Evolutionary conservation across 2,888 invertebrate species (phyloP), one percentile per base, ranked within the genome.

Genomic region (Acanthosepion lycidas): DNA sequence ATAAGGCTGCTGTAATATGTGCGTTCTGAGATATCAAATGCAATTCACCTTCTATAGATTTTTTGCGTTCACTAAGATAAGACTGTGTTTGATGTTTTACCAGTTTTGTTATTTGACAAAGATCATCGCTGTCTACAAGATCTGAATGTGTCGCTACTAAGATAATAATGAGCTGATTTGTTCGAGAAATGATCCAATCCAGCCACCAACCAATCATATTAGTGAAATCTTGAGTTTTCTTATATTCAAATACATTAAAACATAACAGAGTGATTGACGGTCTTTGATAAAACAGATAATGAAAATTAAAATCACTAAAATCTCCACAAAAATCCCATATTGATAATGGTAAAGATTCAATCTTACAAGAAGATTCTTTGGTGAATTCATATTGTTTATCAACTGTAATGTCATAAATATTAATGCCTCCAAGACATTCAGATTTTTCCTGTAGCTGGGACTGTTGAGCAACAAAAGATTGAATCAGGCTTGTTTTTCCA

Each of bases 281-380:
- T 93, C 96, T 96, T 94, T 97, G 97, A n/a, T 97, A 96, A 95
- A 97, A 97, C 94, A 96, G 94, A 92, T 96, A 96, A 94, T 97
- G 96, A 0, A 96, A 96, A 94, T 96, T 96, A 92, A 96, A 95
- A 95, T 97, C 97, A 94, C 96, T 96, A 5, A 96, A 96, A 91
- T 97, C 96, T 0, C 97, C 97, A 94, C 97, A 97, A 94, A 97
- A 97, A 94, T 97, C 97, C 97, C 97, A 97, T 33, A 97, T 95
- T 93, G 96, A 96, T 94, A 97, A 95, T 91, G 96, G 95, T 26
- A 97, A 95, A 8, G 96, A 95, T 78, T 95, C 95, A n/a, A 42
- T 51, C 20, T 49, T 42, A 15, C 33, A 28, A 15, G 42, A 94
- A 92, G n/a, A 93, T 59, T 64, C 93, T 42, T 78, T 95, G 94